Evolutionary conservation across 2,113 vertebrate species (phyloP).

Genomic region (Tyrannus savana): DNA sequence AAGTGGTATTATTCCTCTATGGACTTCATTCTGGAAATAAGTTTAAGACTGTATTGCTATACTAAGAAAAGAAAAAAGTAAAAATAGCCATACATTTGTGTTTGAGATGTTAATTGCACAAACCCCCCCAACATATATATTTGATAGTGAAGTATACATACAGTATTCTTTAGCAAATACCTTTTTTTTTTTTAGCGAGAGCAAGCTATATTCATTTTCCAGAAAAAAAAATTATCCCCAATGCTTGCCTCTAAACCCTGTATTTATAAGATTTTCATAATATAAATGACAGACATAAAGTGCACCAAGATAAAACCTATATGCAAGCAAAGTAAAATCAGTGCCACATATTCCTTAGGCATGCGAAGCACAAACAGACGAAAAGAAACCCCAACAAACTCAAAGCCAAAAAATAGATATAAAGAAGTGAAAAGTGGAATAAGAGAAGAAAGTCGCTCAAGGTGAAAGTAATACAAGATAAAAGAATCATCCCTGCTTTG

Average conservation of each 20-base stretch:
- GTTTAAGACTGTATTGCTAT: background rate
- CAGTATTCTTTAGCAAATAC: background rate
- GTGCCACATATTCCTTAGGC: background rate
- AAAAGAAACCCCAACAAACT: background rate
- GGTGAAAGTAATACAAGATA: background rate
- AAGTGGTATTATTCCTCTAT: background rate
- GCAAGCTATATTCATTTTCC: background rate
- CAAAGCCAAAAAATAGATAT: background rate
- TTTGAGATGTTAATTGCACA: background rate
- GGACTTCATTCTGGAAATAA: background rate
- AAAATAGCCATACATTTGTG: background rate
- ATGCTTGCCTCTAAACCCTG: background rate
- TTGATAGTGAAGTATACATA: background rate
- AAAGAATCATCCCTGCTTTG: slow-evolving; percentile 18
- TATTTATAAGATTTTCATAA: background rate
- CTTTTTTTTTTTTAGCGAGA: background rate
- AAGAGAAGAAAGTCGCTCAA: background rate
- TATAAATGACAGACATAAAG: background rate
- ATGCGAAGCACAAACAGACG: background rate
- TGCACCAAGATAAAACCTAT: background rate
- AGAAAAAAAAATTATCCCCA: background rate
- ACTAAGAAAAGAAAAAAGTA: background rate
- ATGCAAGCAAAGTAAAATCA: background rate
- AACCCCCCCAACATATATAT: background rate
- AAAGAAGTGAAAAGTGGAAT: background rate